Conservation (phyloP, 2,113 vertebrate species). For the Mola mola region DNA sequence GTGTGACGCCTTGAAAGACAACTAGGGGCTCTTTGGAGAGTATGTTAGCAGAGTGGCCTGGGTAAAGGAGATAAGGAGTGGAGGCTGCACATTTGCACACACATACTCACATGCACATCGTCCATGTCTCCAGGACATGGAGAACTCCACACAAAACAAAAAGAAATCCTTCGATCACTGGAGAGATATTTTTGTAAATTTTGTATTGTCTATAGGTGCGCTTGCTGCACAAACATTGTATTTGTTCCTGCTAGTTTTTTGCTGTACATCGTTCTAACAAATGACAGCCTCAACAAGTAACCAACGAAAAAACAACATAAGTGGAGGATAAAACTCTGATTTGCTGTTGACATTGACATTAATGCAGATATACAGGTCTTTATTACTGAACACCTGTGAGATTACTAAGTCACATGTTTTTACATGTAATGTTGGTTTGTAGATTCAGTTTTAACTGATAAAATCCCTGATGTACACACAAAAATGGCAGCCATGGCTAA, state of each 20-base stretch:
- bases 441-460: no score
- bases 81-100: constrained; percentile 50
- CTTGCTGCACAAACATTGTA: no score
- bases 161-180: constrained; percentile 8
- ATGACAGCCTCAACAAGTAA: no score
- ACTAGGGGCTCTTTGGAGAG: constrained; percentile 80
- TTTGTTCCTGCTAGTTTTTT: background rate
- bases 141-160: constrained; percentile 21
- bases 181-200: background rate
- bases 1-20: constrained; percentile 78
- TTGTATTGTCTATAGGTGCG: background rate
- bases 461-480: no score
- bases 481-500: no score
- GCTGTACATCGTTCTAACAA: background rate
- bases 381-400: no score
- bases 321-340: no score
- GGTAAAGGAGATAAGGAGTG: constrained; percentile 78
- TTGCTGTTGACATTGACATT: no score
- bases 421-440: no score
- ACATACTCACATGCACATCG: constrained; percentile 45
- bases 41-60: constrained; percentile 76
- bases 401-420: no score
- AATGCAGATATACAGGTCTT: no score
- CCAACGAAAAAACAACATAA: no score
- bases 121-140: constrained; percentile 38